phyloP scores from a whole-genome alignment of 92 coral and sea anemone genomes.

The Nematostella vectensis region DNA sequence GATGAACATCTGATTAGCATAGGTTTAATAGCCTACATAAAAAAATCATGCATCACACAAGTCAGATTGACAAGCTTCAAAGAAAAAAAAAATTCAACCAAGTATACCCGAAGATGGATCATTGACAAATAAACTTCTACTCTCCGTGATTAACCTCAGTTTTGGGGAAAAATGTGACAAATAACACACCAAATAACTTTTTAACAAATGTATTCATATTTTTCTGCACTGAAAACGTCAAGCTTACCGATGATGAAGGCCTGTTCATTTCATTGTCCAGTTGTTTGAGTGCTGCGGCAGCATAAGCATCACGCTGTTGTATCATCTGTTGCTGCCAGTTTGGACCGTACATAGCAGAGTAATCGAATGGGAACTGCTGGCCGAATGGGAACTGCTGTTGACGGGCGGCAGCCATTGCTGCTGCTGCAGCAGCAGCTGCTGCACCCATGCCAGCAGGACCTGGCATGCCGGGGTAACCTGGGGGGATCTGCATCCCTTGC shows the following conservation, averaged over 20 bases:
- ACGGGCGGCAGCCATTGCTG: constrained; percentile 77
- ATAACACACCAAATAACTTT: too few relatives aligned
- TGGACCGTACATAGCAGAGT: constrained; percentile 63
- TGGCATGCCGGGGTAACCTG: constrained; percentile 33
- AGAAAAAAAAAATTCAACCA: too few relatives aligned
- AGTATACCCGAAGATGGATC: too few relatives aligned
- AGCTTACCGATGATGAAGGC: constrained; percentile 17
- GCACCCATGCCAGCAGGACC: constrained; percentile 24
- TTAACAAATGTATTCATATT: too few relatives aligned
- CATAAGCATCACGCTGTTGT: constrained; percentile 59
- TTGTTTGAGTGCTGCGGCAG: constrained; percentile 44
- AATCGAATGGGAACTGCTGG: constrained; percentile 80
- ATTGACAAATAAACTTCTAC: too few relatives aligned
- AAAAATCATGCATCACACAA: too few relatives aligned
- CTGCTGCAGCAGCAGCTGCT: constrained; percentile 74
- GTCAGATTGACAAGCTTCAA: too few relatives aligned
- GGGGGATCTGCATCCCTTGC: constrained; percentile 46
- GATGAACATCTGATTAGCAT: too few relatives aligned
- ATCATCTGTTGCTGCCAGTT: constrained; percentile 70
- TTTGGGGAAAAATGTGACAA: too few relatives aligned
- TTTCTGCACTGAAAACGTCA: too few relatives aligned
- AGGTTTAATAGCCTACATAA: too few relatives aligned
- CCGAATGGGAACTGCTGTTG: constrained; percentile 69
- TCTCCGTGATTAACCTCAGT: too few relatives aligned
- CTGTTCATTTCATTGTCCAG: constrained; percentile 33